Base-by-base conservation (phyloP, 2,797 vertebrate species). In the Calcarius lapponicus region DNA sequence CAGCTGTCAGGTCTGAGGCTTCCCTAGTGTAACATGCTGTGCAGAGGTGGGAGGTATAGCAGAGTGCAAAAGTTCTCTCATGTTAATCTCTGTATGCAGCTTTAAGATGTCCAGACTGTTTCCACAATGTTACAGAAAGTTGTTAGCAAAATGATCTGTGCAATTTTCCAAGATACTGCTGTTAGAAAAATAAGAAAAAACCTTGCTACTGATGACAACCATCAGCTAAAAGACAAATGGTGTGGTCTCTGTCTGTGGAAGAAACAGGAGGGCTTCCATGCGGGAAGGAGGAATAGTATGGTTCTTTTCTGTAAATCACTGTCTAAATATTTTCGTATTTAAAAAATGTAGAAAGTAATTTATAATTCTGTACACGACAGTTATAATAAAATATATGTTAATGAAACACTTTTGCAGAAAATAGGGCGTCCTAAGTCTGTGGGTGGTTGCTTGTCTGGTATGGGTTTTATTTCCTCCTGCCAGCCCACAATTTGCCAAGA, bases 251-350 rank as follows among this genome's bases (percentile, higher is more conserved):
- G 28, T 6, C 1, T 22, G 26, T 2, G 11, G 9, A 56, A 70
- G n/a, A 29, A 83, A 25, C 7, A 51, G 10, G 20, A 60, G 32
- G 13, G 3, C 3, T 80, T 82, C 18, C 36, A 32, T 0, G 0
- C 4, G 3, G 14, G 5, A 69, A 70, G 8, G 32, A 31, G 16
- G 12, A 86, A 42, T 2, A 2, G 2, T 16, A 36, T 7, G 19
- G 6, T 10, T 62, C 2, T 70, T 75, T 65, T 58, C 40, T 11
- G 17, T 48, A 82, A 56, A 54, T 45, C 18, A 10, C 11, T 53
- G 11, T 8, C 22, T 58, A 72, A 80, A 43, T 51, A 78, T 54
- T 71, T 67, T 86, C 1, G 13, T 29, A 31, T 32, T 47, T 56
- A 92, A 61, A 71, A 83, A 86, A 60, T 2, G 7, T 60, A 38